A percentile compares a stretch with the other conserved stretches of the same genome.
Evolutionary conservation across 2,113 vertebrate species (phyloP).

Genomic region (Elachura formosa): DNA sequence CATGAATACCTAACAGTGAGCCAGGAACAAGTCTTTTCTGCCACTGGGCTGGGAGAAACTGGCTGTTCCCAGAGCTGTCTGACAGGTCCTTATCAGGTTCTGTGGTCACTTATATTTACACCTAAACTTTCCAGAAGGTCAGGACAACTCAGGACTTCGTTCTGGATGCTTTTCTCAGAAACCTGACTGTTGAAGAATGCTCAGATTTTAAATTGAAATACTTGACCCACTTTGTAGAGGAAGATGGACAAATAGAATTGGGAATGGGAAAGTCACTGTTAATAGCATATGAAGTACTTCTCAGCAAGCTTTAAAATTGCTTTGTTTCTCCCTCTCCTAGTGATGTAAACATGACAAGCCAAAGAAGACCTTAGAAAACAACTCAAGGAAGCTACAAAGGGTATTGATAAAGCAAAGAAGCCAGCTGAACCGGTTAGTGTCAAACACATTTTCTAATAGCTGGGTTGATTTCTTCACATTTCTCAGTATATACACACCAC

Average conservation of each 20-base stretch:
- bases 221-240: constrained; percentile 46
- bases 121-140: background rate
- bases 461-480: background rate
- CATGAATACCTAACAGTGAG: background rate
- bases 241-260: constrained; percentile 78
- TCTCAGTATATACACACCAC: background rate
- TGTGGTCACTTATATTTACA: background rate
- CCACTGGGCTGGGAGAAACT: background rate
- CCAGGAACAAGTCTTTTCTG: background rate
- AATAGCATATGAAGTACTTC: constrained; percentile 62
- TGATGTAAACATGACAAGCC: constrained; percentile 75
- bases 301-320: constrained; percentile 75
- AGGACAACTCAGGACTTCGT: background rate
- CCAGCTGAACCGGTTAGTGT: constrained; percentile 74
- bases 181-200: background rate
- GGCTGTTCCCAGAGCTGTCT: background rate
- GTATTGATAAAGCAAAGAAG: constrained; percentile 81
- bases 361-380: constrained; percentile 78
- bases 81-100: background rate
- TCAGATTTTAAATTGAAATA: constrained; percentile 67
- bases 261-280: constrained; percentile 74
- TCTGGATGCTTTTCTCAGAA: background rate
- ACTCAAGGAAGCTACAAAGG: constrained; percentile 83
- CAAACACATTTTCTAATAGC: constrained; percentile 9
- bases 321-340: constrained; percentile 80